Base-by-base conservation (phyloP, 2,797 vertebrate genomes). In the Galaxias olidus region DNA sequence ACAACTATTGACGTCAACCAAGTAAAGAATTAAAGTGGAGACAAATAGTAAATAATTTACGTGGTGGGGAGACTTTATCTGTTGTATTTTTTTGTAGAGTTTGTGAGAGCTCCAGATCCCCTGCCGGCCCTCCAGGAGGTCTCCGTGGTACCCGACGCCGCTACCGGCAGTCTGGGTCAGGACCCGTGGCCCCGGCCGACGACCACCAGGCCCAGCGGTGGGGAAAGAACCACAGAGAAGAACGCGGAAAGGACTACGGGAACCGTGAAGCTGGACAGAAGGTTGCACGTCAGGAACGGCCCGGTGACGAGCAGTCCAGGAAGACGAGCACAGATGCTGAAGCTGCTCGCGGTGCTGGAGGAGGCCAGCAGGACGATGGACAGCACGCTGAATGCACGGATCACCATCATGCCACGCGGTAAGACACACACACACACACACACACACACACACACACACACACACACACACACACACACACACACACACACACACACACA, bases 321-420 rank as follows among this genome's bases (percentile, higher is more conserved):
- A 5, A 76, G 75, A 63, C 70, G 48, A 61, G 78, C 73, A 52
- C 88, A 89, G 84, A 82, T 93, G 55, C 63, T 84, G 65, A 87
- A 86, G 77, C 86, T 93, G 86, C 79, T 92, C 66, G 86, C 80
- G 1, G 82, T 79, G 12, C 76, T 93, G 55, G 86, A 90, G 68
- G 87, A 86, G 61, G 69, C 91, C 68, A 82, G 90, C 11, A 83
- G 71, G 58, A 77, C 68, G 0, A 73, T 91, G 6, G 88, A 89
- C 84, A 82, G 73, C 72, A 86, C 87, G 0, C 69, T 84, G 68
- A 84, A 76, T 56, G 81, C 86, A 1, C 81, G 81, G 9, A 74
- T 92, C 68, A 89, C 85, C 63, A 57, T 90, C 58, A 65, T 86
- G 19, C 63, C 84, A 9, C 73, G 85, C 84, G 89, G 91, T 90